Percentiles rank a stretch among this genome's conserved stretches.
Evolutionary conservation across 2,888 invertebrate genomes (phyloP).

Genomic region (Tetranychus piercei): DNA sequence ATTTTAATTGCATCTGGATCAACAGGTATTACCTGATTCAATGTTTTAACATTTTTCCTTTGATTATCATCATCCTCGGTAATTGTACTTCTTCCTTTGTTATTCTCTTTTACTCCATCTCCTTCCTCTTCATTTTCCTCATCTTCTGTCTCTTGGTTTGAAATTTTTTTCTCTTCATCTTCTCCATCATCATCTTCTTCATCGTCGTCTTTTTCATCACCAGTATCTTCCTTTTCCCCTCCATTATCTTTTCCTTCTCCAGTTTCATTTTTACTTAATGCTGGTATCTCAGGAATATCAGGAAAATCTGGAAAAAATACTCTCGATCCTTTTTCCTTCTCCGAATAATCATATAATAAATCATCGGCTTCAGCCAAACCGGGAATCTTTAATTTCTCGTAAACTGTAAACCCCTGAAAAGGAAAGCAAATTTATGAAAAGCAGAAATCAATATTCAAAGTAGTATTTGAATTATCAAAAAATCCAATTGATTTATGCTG

Average conservation of each 20-base stretch:
- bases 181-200: conserved; percentile 7
- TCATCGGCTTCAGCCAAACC: neutral
- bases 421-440: neutral
- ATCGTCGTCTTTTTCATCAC: neutral
- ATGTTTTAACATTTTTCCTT: neutral
- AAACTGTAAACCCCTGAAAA: neutral
- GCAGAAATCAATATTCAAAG: neutral
- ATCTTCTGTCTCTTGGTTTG: neutral
- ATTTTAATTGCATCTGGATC: neutral
- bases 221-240: neutral
- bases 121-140: conserved; percentile 2
- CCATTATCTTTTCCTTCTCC: neutral
- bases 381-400: conserved; percentile 7
- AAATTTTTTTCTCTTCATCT: neutral
- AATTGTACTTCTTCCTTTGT: neutral
- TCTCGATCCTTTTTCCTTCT: neutral
- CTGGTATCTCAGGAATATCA: conserved; percentile 5
- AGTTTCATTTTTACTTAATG: neutral
- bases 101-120: neutral
- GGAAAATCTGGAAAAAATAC: neutral
- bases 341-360: neutral
- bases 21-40: neutral
- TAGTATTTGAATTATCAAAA: neutral
- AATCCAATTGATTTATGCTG: neutral
- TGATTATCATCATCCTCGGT: neutral